phyloP scores from a whole-genome alignment of 2,113 vertebrate species.

The Tetraodon nigroviridis region DNA sequence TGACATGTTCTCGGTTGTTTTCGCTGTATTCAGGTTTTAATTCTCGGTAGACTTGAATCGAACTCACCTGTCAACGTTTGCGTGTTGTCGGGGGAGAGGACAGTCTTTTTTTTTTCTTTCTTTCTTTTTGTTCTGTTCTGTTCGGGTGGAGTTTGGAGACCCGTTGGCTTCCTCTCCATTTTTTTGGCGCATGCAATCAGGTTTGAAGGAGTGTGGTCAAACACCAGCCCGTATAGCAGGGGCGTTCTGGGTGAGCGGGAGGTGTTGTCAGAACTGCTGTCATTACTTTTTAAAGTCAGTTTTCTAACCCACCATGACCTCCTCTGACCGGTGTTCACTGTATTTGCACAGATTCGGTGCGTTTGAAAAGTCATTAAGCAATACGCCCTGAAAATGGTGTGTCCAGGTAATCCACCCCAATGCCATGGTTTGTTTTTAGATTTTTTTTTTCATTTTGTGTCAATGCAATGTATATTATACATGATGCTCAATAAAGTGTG shows the following conservation, averaged over 20 bases:
- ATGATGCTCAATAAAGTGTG: slow-evolving; percentile 75
- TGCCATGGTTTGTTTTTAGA: slow-evolving; percentile 42
- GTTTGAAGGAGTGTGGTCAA: slow-evolving; percentile 41
- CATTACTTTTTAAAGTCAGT: slow-evolving; percentile 57
- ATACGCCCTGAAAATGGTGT: slow-evolving; percentile 69
- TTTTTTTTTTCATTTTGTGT: slow-evolving; percentile 56
- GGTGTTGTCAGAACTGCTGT: slow-evolving; percentile 44
- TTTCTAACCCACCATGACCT: slow-evolving; percentile 66
- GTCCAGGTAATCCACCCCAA: slow-evolving; percentile 63
- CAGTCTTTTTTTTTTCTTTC: slow-evolving; percentile 17
- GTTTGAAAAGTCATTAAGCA: slow-evolving; percentile 73
- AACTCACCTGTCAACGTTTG: slow-evolving; percentile 11
- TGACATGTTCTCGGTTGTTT: not conserved
- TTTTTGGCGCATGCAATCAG: slow-evolving; percentile 62
- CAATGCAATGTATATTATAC: slow-evolving; percentile 73
- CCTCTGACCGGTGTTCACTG: slow-evolving; percentile 76
- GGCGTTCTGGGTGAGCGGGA: slow-evolving; percentile 55
- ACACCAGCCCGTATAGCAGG: slow-evolving; percentile 28
- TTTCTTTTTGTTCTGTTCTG: slow-evolving; percentile 27
- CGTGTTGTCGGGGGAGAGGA: slow-evolving; percentile 13
- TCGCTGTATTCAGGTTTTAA: slow-evolving; percentile 28
- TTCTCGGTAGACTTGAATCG: slow-evolving; percentile 27
- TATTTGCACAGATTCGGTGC: slow-evolving; percentile 70
- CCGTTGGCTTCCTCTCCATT: slow-evolving; percentile 17
- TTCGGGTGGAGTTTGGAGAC: slow-evolving; percentile 40